Evolutionary conservation across 2,797 vertebrate genomes (phyloP).

Genomic region (Australoheros facetus): DNA sequence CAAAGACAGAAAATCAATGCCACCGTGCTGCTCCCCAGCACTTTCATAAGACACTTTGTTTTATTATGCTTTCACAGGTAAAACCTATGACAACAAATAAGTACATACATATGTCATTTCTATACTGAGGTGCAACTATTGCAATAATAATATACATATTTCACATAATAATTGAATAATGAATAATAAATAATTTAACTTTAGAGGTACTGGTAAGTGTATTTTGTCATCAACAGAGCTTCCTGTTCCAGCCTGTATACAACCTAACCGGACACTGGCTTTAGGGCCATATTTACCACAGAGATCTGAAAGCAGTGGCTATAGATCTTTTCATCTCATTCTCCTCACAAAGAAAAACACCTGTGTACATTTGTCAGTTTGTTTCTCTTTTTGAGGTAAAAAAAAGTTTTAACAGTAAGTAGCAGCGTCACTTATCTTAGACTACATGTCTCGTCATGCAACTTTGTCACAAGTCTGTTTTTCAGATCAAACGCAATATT

Average conservation of each 20-base stretch:
- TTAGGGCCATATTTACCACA: background rate
- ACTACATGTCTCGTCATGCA: slow-evolving; percentile 39
- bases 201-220: background rate
- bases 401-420: background rate
- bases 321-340: background rate
- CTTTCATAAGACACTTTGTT: background rate
- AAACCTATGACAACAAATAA: no score
- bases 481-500: slow-evolving; percentile 64
- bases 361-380: background rate
- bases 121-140: background rate
- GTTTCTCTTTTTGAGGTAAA: background rate
- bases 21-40: background rate
- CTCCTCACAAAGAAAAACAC: background rate
- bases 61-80: no score
- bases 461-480: slow-evolving; percentile 50
- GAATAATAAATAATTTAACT: background rate
- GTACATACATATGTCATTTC: no score
- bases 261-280: background rate
- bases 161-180: background rate
- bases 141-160: background rate
- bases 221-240: background rate
- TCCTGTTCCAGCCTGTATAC: background rate
- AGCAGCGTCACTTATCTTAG: slow-evolving; percentile 37
- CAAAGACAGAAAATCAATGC: background rate
- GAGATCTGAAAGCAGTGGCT: background rate